Evolutionary conservation across 30 jellyfish, hydroid and myxozoan genomes (phyloP).

Genomic region (Hydra vulgaris): DNA sequence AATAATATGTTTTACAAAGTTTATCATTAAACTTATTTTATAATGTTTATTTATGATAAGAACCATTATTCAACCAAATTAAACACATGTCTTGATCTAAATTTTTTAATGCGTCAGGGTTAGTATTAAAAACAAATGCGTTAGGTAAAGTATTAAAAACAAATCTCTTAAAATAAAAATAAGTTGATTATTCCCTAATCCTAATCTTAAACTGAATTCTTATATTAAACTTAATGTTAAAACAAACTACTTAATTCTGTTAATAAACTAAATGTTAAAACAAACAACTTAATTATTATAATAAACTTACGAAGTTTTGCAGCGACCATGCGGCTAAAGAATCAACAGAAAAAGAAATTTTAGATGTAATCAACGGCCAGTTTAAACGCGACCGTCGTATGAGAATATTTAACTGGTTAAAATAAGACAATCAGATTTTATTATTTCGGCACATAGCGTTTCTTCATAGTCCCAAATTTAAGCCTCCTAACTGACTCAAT

Average conservation of each 20-base stretch:
- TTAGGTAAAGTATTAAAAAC: not conserved
- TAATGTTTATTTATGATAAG: not conserved
- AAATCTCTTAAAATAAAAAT: not conserved
- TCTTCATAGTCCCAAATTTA: too few relatives aligned
- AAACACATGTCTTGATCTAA: not conserved
- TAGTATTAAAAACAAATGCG: not conserved
- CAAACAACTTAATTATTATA: too few relatives aligned
- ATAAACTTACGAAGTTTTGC: too few relatives aligned
- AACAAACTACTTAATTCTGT: not conserved
- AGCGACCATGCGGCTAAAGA: too few relatives aligned
- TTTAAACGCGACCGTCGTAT: too few relatives aligned
- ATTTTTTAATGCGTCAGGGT: not conserved
- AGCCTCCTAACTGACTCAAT: too few relatives aligned
- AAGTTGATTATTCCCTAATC: not conserved
- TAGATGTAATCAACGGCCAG: too few relatives aligned
- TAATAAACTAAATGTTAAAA: too few relatives aligned
- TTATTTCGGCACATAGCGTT: too few relatives aligned
- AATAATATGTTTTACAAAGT: not conserved
- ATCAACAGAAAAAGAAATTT: too few relatives aligned
- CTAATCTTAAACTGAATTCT: not conserved
- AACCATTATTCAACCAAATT: not conserved
- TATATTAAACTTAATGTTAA: not conserved
- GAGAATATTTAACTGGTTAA: too few relatives aligned
- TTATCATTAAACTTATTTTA: not conserved
- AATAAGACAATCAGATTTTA: too few relatives aligned